Conservation (phyloP, 2,888 invertebrate genomes). For the Stomorhina lunata region DNA sequence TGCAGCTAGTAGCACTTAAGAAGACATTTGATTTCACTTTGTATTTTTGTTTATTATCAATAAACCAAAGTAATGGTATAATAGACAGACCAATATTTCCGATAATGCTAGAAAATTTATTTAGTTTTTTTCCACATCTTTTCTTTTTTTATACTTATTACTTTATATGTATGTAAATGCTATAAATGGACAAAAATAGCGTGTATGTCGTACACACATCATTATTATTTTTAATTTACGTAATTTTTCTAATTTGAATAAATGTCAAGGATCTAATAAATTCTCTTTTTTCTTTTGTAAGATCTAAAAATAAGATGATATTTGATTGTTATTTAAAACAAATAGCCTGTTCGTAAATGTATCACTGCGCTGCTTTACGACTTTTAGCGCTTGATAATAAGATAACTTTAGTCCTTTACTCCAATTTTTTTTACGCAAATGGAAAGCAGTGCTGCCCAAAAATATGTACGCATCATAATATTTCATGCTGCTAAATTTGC, state of each 20-base stretch:
- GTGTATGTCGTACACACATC: neutral
- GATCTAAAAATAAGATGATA: neutral
- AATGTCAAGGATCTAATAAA: neutral
- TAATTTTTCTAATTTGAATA: slow-evolving; percentile 10
- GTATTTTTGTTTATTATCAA: neutral
- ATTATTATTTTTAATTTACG: neutral
- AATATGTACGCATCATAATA: too few relatives aligned
- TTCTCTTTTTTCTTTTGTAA: neutral
- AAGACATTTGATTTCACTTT: neutral
- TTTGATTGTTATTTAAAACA: too few relatives aligned
- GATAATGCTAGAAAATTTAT: neutral
- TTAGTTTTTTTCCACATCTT: neutral
- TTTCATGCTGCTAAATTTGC: too few relatives aligned
- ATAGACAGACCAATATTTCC: neutral
- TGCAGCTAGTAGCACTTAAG: slow-evolving; percentile 46
- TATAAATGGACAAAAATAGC: neutral
- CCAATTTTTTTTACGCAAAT: too few relatives aligned
- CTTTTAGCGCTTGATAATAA: too few relatives aligned
- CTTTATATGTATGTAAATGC: neutral
- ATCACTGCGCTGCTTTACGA: too few relatives aligned
- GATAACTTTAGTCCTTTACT: too few relatives aligned
- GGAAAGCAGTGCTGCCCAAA: too few relatives aligned
- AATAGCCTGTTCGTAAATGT: too few relatives aligned
- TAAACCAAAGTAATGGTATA: neutral
- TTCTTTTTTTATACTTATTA: neutral